Conservation (phyloP, 2,888 invertebrate genomes). For the Diaperis boleti region DNA sequence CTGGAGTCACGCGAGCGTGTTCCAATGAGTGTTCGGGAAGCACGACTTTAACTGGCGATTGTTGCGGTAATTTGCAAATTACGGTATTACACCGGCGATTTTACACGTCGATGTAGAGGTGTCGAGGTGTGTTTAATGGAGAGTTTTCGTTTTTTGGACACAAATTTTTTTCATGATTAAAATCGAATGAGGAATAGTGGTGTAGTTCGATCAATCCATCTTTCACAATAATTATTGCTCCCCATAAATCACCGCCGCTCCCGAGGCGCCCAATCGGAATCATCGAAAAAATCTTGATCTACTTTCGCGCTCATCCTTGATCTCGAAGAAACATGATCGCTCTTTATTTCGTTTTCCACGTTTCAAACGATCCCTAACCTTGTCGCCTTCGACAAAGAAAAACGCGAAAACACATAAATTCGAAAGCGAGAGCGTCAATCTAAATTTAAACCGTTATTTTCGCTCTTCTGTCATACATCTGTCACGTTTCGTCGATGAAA, state of each 20-base stretch:
- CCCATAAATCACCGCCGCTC: no score
- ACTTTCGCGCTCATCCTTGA: slow-evolving; percentile 2
- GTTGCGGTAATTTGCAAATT: slow-evolving; percentile 19
- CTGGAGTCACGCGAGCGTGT: slow-evolving; percentile 19
- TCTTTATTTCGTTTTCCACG: no score
- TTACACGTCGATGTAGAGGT: no score
- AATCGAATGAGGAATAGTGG: no score
- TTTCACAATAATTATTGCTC: no score
- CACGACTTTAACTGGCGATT: slow-evolving; percentile 12
- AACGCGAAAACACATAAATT: not conserved
- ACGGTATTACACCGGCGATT: slow-evolving; percentile 3
- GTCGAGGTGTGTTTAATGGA: no score
- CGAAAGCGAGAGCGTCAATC: slow-evolving; percentile 13
- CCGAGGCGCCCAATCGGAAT: no score
- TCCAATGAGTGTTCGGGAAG: slow-evolving; percentile 11
- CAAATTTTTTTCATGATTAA: no score
- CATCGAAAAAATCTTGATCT: not conserved
- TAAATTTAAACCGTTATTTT: slow-evolving; percentile 25
- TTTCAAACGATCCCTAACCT: not conserved
- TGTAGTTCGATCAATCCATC: no score
- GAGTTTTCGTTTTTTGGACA: no score
- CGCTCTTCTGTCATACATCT: no score
- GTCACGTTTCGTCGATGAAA: no score
- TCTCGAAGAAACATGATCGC: not conserved
- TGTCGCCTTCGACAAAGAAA: not conserved